These are phyloP conservation scores for Drosophila setosimentum DNA, from an alignment of 2,888 invertebrate species.

Conservation along the genomic window DNA sequence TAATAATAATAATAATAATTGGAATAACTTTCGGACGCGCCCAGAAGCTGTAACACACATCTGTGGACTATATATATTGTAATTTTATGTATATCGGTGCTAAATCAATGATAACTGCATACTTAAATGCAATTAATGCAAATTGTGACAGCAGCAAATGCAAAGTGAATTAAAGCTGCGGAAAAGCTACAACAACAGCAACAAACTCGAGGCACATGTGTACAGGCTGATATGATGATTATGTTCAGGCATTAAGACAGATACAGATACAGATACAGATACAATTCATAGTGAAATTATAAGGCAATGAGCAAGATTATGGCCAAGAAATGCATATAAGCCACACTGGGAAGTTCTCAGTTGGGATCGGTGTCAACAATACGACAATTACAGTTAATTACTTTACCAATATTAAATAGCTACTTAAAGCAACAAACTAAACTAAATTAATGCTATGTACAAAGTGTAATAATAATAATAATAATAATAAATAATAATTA, in stretches of 20 bases:
- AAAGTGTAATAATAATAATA: slow-evolving; percentile 45
- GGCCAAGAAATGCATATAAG: slow-evolving; percentile 48
- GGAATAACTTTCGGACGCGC: slow-evolving; percentile 38
- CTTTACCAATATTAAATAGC: slow-evolving; percentile 44
- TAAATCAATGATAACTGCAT: slow-evolving; percentile 81
- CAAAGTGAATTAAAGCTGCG: slow-evolving; percentile 63
- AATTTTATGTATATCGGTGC: slow-evolving; percentile 67
- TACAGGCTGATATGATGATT: slow-evolving; percentile 62
- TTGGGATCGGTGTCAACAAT: slow-evolving; percentile 70
- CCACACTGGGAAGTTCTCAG: slow-evolving; percentile 54
- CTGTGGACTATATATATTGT: slow-evolving; percentile 43
- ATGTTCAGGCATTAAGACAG: slow-evolving; percentile 73
- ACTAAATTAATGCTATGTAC: slow-evolving; percentile 41
- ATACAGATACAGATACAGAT: not conserved
- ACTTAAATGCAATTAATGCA: slow-evolving; percentile 79
- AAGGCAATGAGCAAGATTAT: slow-evolving; percentile 63
- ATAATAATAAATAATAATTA: slow-evolving; percentile 3
- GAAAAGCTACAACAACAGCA: slow-evolving; percentile 41
- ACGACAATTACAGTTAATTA: slow-evolving; percentile 69
- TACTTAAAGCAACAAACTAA: slow-evolving; percentile 15
- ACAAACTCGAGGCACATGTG: slow-evolving; percentile 48
- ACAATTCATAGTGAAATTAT: slow-evolving; percentile 78
- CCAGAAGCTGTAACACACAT: slow-evolving; percentile 51
- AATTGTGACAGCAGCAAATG: slow-evolving; percentile 78
- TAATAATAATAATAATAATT: slow-evolving; percentile 6